These are phyloP conservation scores for Corythornis madagascariensis DNA, from an alignment of 2,113 vertebrate genomes.

Conservation along the genomic window DNA sequence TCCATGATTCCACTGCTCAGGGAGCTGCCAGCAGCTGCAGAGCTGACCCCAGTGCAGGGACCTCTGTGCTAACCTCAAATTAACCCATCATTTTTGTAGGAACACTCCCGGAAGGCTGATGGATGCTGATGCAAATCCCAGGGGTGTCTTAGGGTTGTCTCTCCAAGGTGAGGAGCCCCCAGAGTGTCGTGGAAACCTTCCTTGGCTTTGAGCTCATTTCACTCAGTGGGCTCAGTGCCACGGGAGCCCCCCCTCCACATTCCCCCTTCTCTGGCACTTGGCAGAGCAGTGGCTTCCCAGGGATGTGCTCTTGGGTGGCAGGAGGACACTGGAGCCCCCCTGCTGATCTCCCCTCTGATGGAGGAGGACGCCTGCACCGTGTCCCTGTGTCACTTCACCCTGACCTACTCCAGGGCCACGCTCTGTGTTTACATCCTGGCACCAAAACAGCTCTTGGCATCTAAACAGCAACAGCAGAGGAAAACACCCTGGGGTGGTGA, in stretches of 20 bases:
- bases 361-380: neutral
- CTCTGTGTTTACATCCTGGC: neutral
- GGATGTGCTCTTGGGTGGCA: neutral
- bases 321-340: neutral
- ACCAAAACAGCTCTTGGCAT: neutral
- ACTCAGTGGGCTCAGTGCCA: fast-evolving
- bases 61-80: neutral
- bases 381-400: neutral
- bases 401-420: neutral
- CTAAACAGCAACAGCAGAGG: neutral
- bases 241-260: fast-evolving
- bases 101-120: fast-evolving
- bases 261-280: neutral
- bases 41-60: fast-evolving
- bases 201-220: fast-evolving
- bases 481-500: neutral
- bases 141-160: neutral
- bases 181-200: neutral
- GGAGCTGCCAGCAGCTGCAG: neutral
- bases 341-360: fast-evolving
- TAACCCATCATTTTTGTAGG: fast-evolving
- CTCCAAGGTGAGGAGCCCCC: neutral
- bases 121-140: neutral
- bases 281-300: neutral
- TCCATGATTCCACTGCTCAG: no score